Evolutionary conservation across 2,888 invertebrate genomes (phyloP).

Genomic region (Melanostoma mellinum): DNA sequence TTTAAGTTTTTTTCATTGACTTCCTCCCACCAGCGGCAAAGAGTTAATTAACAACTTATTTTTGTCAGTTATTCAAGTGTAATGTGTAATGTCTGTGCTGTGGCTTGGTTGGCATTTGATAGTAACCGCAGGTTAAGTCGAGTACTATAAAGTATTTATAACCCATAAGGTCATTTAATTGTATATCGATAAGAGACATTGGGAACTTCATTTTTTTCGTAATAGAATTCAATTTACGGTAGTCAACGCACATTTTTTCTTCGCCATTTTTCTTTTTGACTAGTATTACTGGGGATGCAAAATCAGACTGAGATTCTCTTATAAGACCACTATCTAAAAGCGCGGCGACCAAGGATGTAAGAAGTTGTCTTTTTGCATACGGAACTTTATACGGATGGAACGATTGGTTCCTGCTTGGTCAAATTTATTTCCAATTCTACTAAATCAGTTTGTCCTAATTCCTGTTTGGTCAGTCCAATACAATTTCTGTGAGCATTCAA

Average conservation of each 20-base stretch:
- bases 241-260: neutral
- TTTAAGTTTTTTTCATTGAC: no score
- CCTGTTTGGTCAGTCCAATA: conserved; percentile 4
- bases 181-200: conserved; percentile 18
- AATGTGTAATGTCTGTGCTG: conserved; percentile 24
- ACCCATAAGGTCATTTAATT: conserved; percentile 10
- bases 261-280: conserved; percentile 30
- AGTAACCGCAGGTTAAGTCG: conserved; percentile 28
- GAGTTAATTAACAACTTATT: no score
- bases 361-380: conserved; percentile 18
- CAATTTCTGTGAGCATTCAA: conserved; percentile 14
- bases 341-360: neutral
- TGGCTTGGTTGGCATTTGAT: no score
- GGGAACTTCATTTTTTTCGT: conserved; percentile 16
- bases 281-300: conserved; percentile 16
- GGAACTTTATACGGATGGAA: conserved; percentile 24
- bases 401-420: neutral
- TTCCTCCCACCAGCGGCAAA: no score
- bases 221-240: neutral
- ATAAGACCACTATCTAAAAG: conserved; percentile 6
- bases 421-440: conserved; percentile 17
- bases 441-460: conserved; percentile 19
- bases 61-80: no score
- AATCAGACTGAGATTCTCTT: conserved; percentile 16
- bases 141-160: conserved; percentile 5